Evolutionary conservation across 1,140 invertebrate genomes (phyloP).

Genomic region (Macrobrachium rosenbergii): DNA sequence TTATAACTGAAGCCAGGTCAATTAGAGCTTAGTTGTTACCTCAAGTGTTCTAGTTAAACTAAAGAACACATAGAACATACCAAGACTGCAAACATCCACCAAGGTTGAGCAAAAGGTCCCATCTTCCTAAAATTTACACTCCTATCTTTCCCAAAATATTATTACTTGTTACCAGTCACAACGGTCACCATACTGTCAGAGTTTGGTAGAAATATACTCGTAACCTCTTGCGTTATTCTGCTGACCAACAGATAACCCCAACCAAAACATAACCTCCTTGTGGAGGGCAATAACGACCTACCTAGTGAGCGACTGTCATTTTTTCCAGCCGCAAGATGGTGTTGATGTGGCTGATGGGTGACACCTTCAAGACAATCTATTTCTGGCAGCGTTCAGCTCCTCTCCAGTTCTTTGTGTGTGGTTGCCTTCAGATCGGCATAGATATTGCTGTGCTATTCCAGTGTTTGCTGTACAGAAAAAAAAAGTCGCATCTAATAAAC

Average conservation of each 20-base stretch:
- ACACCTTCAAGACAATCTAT: constrained; percentile 97
- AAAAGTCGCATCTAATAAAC: constrained; percentile 59
- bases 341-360: constrained; percentile 92
- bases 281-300: neutral
- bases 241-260: no score
- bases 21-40: no score
- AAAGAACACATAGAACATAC: no score
- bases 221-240: no score
- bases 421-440: constrained; percentile 89
- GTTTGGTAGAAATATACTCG: no score
- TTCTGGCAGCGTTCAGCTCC: constrained; percentile 92
- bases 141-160: neutral
- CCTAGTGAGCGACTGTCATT: constrained; percentile 62
- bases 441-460: constrained; percentile 87
- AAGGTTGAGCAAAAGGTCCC: no score
- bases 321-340: constrained; percentile 84
- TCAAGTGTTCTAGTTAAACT: no score
- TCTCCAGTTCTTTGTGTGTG: constrained; percentile 96
- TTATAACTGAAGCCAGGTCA: no score
- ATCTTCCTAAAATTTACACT: no score
- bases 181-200: no score
- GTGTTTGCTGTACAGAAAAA: constrained; percentile 76
- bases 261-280: neutral
- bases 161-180: no score
- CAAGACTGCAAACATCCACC: no score